Base-by-base conservation (phyloP, 2,113 vertebrate species). In the Rhinopomastus cyanomelas region DNA sequence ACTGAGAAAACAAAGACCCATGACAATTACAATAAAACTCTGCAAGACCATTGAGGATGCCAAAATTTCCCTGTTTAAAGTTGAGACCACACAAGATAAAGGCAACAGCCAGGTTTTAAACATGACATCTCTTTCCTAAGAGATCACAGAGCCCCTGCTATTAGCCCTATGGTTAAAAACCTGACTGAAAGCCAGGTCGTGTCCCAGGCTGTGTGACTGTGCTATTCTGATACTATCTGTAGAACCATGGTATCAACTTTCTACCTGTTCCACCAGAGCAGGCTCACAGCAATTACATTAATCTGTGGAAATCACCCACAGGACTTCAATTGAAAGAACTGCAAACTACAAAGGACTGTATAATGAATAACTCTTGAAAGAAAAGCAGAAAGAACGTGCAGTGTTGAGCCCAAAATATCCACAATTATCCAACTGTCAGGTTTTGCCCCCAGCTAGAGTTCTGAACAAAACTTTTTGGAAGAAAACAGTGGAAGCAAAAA, bases 241-340 rank as follows among this genome's bases (percentile, higher is more conserved):
- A 57, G 81, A 86, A 68, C 49, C 56, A 19, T 13, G 68, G 46
- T 37, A 76, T 75, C 14, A 2, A 30, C 71, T 90, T 87, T 37
- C 53, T 76, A 89, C 78, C 75, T 87, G 75, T 66, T 93, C 19
- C 34, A 82, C 60, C 32, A 87, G 20, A 81, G 30, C 51, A 90
- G 29, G n/a, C 44, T 76, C 51, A 48, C 37, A 13, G 8, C 72
- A 53, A 34, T 77, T 85, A 57, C 42, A 34, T 51, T 62, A 34
- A 78, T 37, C 42, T 66, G 32, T 5, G 17, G 73, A 92, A 93
- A 90, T 34, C 13, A 3, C 42, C 36, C 51, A 22, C 21, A 73
- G 34, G 69, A 78, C 84, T 90, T 90, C 51, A 88, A 86, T 84
- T 69, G 21, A 81, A 79, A 88, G 46, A 66, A 66, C 26, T 66